phyloP scores from a whole-genome alignment of 2,888 invertebrate genomes.

The Drosophila infuscata region DNA sequence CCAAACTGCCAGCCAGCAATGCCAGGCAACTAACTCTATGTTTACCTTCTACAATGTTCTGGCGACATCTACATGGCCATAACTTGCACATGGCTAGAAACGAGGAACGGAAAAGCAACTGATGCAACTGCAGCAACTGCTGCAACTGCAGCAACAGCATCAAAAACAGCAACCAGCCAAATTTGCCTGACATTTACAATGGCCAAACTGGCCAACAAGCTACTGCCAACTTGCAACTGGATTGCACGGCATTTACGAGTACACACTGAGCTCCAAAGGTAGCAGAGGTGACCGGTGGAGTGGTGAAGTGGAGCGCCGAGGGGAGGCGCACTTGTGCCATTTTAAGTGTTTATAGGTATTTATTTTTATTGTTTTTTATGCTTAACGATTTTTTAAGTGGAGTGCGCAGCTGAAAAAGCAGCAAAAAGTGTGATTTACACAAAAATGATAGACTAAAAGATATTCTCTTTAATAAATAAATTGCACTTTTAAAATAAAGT shows the following conservation, averaged over 20 bases:
- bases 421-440: neutral
- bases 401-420: constrained; percentile 56
- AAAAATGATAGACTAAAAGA: neutral
- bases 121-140: neutral
- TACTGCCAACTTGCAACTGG: constrained; percentile 45
- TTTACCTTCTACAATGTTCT: constrained; percentile 53
- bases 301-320: neutral
- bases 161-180: constrained; percentile 67
- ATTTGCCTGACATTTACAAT: constrained; percentile 80
- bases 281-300: neutral
- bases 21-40: constrained; percentile 38
- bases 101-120: neutral
- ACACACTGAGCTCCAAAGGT: constrained; percentile 14
- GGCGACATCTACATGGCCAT: constrained; percentile 63
- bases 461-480: constrained; percentile 7
- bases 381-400: constrained; percentile 80
- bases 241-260: constrained; percentile 35
- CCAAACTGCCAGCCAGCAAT: constrained; percentile 49
- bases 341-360: constrained; percentile 81
- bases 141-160: constrained; percentile 19
- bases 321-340: constrained; percentile 66
- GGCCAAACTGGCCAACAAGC: constrained; percentile 66
- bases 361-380: constrained; percentile 78
- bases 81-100: constrained; percentile 38
- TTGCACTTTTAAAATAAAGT: neutral